Evolutionary conservation across 2,113 vertebrate species (phyloP).

Genomic region (Etia nguti): DNA sequence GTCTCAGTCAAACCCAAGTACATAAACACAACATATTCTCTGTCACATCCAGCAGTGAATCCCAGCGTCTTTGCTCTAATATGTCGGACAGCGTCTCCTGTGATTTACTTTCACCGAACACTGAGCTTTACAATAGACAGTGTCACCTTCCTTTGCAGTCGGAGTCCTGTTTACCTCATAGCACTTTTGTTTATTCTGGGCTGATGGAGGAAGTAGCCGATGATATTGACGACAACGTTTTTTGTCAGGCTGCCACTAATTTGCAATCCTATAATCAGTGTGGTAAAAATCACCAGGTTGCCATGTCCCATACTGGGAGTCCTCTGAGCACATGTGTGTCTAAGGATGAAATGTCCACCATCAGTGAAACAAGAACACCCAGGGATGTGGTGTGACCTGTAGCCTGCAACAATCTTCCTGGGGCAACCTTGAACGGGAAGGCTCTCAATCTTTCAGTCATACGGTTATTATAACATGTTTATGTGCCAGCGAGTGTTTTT

Average conservation of each 20-base stretch:
- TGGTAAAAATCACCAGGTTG: conserved; percentile 59
- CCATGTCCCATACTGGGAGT: conserved; percentile 54
- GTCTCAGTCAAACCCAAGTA: conserved; percentile 24
- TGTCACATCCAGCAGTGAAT: conserved; percentile 5
- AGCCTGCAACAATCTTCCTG: conserved; percentile 32
- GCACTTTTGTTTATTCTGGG: conserved; percentile 49
- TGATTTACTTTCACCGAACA: conserved; percentile 33
- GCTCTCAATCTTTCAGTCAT: neutral
- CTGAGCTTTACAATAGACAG: conserved; percentile 61
- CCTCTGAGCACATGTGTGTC: conserved; percentile 13
- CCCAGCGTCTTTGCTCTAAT: conserved; percentile 20
- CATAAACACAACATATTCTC: conserved; percentile 19
- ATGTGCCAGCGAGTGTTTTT: conserved; percentile 28
- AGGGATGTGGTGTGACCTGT: conserved; percentile 21
- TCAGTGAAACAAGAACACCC: conserved; percentile 32
- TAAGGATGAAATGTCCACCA: conserved; percentile 36
- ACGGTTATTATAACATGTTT: neutral
- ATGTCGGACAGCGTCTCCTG: conserved; percentile 10
- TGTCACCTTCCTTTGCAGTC: conserved; percentile 65
- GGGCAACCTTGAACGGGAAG: conserved; percentile 30
- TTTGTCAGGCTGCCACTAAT: conserved; percentile 43
- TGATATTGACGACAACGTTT: conserved; percentile 29
- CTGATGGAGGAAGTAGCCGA: conserved; percentile 46
- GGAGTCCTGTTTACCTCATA: conserved; percentile 52
- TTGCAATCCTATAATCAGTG: conserved; percentile 53